phyloP scores from a whole-genome alignment of 2,888 invertebrate species.

The Lepidonotus clava region DNA sequence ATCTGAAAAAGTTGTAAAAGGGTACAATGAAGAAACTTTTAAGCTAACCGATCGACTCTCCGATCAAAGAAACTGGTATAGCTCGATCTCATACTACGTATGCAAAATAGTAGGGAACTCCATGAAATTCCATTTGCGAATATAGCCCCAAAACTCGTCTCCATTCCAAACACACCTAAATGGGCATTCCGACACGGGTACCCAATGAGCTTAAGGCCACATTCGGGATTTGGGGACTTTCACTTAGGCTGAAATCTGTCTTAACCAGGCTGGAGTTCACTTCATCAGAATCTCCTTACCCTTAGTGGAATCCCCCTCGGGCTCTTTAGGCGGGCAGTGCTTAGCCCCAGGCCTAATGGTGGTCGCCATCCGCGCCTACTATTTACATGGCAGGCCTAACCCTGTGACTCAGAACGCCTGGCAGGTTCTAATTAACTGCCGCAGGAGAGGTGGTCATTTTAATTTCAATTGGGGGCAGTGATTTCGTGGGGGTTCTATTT shows the following conservation, averaged over 20 bases:
- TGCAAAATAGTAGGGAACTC: too few relatives aligned
- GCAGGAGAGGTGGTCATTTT: neutral
- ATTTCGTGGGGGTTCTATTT: too few relatives aligned
- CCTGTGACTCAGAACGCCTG: neutral
- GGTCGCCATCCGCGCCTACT: neutral
- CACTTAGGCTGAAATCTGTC: neutral
- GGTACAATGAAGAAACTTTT: too few relatives aligned
- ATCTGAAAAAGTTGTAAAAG: too few relatives aligned
- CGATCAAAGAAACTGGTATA: too few relatives aligned
- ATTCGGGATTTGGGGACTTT: neutral
- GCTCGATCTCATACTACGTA: too few relatives aligned
- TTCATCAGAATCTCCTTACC: neutral
- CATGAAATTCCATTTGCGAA: too few relatives aligned
- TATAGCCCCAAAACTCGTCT: too few relatives aligned
- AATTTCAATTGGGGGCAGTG: too few relatives aligned
- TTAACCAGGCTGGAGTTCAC: neutral
- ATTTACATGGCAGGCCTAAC: neutral
- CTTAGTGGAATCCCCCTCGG: neutral
- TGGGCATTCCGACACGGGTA: too few relatives aligned
- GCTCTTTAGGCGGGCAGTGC: constrained; percentile 16
- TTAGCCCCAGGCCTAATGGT: constrained; percentile 19
- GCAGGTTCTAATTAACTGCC: neutral
- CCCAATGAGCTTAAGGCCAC: neutral
- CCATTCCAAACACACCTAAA: too few relatives aligned
- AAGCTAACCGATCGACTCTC: too few relatives aligned